A percentile compares a stretch with the other conserved stretches of the same genome.
Conservation (phyloP, 2,113 vertebrate species). For the Leptobrachium ailaonicum region DNA sequence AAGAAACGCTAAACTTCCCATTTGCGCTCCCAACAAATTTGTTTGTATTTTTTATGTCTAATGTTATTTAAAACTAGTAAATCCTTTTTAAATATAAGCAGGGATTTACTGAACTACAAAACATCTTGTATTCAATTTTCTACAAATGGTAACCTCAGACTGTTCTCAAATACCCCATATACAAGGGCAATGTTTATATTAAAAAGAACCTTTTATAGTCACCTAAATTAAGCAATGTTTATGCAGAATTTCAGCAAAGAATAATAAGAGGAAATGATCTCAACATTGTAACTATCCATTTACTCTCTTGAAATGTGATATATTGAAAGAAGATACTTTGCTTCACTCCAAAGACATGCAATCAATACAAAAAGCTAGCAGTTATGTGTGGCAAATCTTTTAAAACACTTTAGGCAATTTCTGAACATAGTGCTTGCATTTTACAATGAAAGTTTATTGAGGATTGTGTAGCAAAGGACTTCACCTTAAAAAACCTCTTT, state of each 20-base stretch:
- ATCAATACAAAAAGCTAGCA: neutral
- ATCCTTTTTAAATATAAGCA: too few species aligned
- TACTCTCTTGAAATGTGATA: neutral
- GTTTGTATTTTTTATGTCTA: too few species aligned
- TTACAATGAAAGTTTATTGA: neutral
- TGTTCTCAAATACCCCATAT: neutral
- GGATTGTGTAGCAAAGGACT: neutral
- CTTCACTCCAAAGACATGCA: neutral
- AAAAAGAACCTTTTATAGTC: neutral
- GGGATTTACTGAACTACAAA: too few species aligned
- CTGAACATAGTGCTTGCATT: neutral
- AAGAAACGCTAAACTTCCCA: too few species aligned
- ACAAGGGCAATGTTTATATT: neutral
- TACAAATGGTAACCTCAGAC: too few species aligned
- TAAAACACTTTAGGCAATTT: neutral
- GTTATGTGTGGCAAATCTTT: neutral
- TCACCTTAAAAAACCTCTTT: conserved; percentile 18
- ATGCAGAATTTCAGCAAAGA: neutral
- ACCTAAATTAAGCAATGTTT: neutral
- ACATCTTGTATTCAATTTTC: too few species aligned
- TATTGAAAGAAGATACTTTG: neutral
- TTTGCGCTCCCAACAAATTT: too few species aligned
- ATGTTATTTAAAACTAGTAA: too few species aligned
- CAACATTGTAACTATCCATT: neutral
- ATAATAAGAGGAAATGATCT: neutral